Conservation (phyloP, 2,888 invertebrate species). For the Tupiocoris notatus region DNA sequence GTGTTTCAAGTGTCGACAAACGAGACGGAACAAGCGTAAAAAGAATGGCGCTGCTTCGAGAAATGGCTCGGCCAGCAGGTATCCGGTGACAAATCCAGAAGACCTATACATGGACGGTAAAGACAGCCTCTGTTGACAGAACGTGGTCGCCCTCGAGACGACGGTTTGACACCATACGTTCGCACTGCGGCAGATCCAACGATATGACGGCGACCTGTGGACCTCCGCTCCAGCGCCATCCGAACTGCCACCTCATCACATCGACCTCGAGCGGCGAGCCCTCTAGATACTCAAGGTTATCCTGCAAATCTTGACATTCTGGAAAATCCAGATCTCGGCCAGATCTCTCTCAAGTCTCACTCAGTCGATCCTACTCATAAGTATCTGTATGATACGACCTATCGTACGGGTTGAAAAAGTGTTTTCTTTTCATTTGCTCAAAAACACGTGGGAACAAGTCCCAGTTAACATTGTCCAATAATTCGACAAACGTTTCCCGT, state of each 20-base stretch:
- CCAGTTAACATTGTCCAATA: not conserved
- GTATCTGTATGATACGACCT: not conserved
- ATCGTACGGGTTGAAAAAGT: not conserved
- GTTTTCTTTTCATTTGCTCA: conserved; percentile 36
- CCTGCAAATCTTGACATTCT: not conserved
- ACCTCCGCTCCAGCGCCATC: conserved; percentile 28
- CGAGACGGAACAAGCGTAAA: conserved; percentile 60
- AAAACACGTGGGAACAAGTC: conserved; percentile 33
- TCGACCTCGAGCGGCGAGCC: conserved; percentile 42
- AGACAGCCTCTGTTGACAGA: conserved; percentile 72
- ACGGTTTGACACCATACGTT: conserved; percentile 51
- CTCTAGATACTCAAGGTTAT: not conserved
- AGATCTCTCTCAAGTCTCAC: not conserved
- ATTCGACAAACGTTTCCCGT: not conserved
- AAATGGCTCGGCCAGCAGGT: conserved; percentile 55
- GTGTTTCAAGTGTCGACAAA: conserved; percentile 54
- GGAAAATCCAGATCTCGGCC: not conserved
- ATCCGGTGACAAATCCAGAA: conserved; percentile 51
- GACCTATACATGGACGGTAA: conserved; percentile 60
- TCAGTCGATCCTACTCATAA: not conserved
- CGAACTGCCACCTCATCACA: not conserved
- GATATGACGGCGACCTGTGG: conserved; percentile 47
- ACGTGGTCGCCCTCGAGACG: conserved; percentile 55
- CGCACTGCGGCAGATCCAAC: conserved; percentile 48
- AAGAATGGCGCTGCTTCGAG: conserved; percentile 58